A percentile compares a stretch with the other conserved stretches of the same genome.
Evolutionary conservation across 2,888 invertebrate genomes (phyloP).

Genomic region (Ariolimax columbianus): DNA sequence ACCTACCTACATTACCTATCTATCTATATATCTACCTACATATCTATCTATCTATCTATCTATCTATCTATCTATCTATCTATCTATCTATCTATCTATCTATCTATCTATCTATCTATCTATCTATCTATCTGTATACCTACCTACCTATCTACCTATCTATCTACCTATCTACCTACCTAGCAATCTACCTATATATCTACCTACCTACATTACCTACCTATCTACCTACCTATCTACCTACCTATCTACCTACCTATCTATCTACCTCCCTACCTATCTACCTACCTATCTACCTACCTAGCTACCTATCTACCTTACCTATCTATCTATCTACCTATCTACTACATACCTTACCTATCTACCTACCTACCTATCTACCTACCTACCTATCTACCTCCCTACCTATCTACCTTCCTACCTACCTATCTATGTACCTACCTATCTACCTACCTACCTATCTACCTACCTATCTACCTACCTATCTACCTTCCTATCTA

Average conservation of each 20-base stretch:
- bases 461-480: background rate
- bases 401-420: background rate
- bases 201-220: too few species aligned
- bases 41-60: background rate
- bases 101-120: background rate
- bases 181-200: background rate
- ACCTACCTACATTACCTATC: background rate
- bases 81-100: background rate
- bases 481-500: background rate
- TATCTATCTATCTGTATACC: background rate
- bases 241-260: background rate
- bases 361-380: background rate
- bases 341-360: too few species aligned
- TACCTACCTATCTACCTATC: background rate
- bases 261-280: background rate
- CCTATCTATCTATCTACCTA: background rate
- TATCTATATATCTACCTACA: background rate
- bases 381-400: background rate
- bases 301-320: background rate
- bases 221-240: background rate
- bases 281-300: background rate
- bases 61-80: background rate
- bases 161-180: background rate
- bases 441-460: background rate
- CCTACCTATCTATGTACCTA: background rate